Evolutionary conservation across 2,888 invertebrate genomes (phyloP).

Genomic region (Craniophora ligustri): DNA sequence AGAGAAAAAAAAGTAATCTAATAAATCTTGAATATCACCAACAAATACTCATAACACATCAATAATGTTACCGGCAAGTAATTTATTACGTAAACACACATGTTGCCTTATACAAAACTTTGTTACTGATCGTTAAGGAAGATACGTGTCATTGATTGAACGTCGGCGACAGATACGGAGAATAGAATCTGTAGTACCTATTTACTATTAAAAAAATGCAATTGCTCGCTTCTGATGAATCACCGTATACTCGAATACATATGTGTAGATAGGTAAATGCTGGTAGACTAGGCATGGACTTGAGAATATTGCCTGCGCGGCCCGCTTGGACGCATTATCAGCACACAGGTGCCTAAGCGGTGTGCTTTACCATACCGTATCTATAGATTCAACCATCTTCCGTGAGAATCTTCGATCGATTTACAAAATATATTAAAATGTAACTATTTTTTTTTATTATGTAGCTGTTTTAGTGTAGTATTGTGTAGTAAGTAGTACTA

Average conservation of each 20-base stretch:
- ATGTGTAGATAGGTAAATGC: neutral
- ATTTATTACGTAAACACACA: constrained; percentile 31
- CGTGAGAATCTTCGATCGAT: no score
- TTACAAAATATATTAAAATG: no score
- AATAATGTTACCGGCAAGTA: constrained; percentile 20
- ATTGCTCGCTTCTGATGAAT: constrained; percentile 34
- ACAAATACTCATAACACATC: constrained; percentile 26
- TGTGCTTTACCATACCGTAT: neutral
- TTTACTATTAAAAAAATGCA: constrained; percentile 31
- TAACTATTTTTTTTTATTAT: no score
- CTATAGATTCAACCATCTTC: neutral
- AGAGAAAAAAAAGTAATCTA: neutral
- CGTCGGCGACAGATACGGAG: constrained; percentile 17
- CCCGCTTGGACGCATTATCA: neutral
- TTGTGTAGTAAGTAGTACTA: no score
- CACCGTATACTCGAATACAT: constrained; percentile 2
- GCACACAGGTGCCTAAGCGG: neutral
- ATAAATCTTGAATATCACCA: constrained; percentile 20
- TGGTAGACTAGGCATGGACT: neutral
- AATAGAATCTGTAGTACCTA: constrained; percentile 30
- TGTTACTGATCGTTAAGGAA: constrained; percentile 11
- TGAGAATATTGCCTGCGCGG: neutral
- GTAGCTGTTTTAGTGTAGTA: no score
- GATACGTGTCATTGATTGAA: constrained; percentile 25
- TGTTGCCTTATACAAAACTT: constrained; percentile 15